Evolutionary conservation across 2,888 invertebrate species (phyloP), one percentile per base, ranked within the genome.

Genomic region (Synanthedon formicaeformis): DNA sequence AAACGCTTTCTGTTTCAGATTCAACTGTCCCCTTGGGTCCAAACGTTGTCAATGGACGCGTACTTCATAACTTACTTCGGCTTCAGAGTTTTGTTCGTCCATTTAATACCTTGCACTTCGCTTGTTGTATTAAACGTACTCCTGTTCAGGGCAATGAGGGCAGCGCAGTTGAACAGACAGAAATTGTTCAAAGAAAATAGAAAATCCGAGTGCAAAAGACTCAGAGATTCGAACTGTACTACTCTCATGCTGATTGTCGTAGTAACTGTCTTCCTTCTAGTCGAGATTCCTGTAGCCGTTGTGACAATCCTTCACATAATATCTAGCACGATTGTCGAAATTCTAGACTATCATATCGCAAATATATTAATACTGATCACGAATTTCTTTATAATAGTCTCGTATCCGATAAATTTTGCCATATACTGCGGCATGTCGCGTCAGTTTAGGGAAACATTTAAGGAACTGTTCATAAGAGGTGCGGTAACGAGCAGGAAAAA

Each of bases 401-500:
- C 95, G 50, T 97, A 97, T 79, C 96, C 96, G 11, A 93, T 97
- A 55, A 97, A 97, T 77, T 97, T 98, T 69, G 97, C 96, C 56
- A 96, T 97, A 60, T 98, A 98, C 71, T 97, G 97, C 75, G 96
- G 96, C 18, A 98, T 98, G 98, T 96, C 96, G 40, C 88, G 96
- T 40, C 96, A 96, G 75, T 98, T 98, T 78, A 89, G 98, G 52
- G 96, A 97, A 75, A 97, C 97, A 0, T 98, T 98, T 76, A 95
- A 95, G 68, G 94, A 93, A 66, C 73, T 92, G 6, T 97, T 97
- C 70, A 90, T 94, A 49, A 78, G 91, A 50, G 90, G 90, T 0
- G 88, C 89, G 1, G 88, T 88, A 1, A 89, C 90, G 3, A 90
- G 90, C 61, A 88, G 90, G 62, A 90, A 90, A 64, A 92, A 92